A percentile compares a stretch with the other conserved stretches of the same genome.
Conservation (phyloP, 2,888 invertebrate species). For the Tromatobia lineatoria region DNA sequence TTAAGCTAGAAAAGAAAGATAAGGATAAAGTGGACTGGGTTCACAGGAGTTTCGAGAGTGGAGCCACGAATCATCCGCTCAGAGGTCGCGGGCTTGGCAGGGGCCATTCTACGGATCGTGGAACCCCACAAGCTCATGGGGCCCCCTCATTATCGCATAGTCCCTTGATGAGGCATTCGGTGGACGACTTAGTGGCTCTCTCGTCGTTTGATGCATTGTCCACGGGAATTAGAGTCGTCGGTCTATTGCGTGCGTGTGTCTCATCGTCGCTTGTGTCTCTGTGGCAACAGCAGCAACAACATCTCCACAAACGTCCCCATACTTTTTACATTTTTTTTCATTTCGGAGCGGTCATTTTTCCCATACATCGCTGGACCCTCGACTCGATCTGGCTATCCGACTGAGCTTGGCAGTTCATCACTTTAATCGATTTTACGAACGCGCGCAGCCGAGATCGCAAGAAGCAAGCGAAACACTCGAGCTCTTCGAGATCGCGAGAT, state of each 20-base stretch:
- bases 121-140: slow-evolving; percentile 49
- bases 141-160: slow-evolving; percentile 72
- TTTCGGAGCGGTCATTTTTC: slow-evolving; percentile 16
- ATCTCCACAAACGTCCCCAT: slow-evolving; percentile 53
- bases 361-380: slow-evolving; percentile 9
- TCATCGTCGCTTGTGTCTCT: slow-evolving; percentile 55
- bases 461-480: slow-evolving; percentile 74
- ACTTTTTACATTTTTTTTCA: slow-evolving; percentile 27
- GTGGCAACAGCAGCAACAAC: slow-evolving; percentile 1
- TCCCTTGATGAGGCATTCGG: slow-evolving; percentile 77
- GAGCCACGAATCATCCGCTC: slow-evolving; percentile 53
- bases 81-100: slow-evolving; percentile 18
- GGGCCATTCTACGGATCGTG: slow-evolving; percentile 21
- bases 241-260: slow-evolving; percentile 55
- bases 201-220: slow-evolving; percentile 78
- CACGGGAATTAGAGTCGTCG: slow-evolving; percentile 72
- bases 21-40: slow-evolving; percentile 22
- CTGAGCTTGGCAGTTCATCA: slow-evolving; percentile 77
- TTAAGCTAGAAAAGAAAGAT: slow-evolving; percentile 59
- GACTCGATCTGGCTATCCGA: slow-evolving; percentile 42
- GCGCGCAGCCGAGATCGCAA: slow-evolving; percentile 60
- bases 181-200: slow-evolving; percentile 47
- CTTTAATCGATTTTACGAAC: slow-evolving; percentile 79
- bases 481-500: slow-evolving; percentile 76
- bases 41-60: slow-evolving; percentile 21